Conservation (phyloP, 1,140 invertebrate genomes). For the Drosophila sulfurigaster region DNA sequence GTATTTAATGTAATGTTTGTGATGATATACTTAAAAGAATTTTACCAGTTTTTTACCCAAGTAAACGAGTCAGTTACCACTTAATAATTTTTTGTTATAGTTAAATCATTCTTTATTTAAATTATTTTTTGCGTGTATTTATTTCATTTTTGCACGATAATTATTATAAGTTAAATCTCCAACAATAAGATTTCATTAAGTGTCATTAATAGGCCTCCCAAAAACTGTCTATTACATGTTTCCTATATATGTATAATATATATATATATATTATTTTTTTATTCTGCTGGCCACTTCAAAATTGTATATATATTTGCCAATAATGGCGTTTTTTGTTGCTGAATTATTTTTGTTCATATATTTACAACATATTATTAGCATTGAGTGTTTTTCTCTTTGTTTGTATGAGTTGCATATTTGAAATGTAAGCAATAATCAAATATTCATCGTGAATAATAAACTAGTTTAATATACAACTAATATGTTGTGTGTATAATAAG, state of each 20-base stretch:
- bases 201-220: constrained; percentile 57
- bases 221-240: constrained; percentile 51
- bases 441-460: constrained; percentile 75
- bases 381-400: constrained; percentile 57
- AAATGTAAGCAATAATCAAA: constrained; percentile 78
- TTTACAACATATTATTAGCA: constrained; percentile 71
- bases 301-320: constrained; percentile 66
- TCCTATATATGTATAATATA: constrained; percentile 13
- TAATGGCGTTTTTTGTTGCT: constrained; percentile 60
- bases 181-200: constrained; percentile 78
- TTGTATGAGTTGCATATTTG: constrained; percentile 69
- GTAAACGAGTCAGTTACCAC: neutral
- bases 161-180: constrained; percentile 78
- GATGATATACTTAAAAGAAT: constrained; percentile 15
- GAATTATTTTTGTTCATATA: constrained; percentile 59
- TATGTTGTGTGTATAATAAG: constrained; percentile 66
- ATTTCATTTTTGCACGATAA: constrained; percentile 72
- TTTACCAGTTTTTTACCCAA: constrained; percentile 9
- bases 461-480: constrained; percentile 79
- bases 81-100: constrained; percentile 57
- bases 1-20: constrained; percentile 46
- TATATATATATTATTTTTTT: constrained; percentile 16
- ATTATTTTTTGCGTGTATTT: constrained; percentile 74
- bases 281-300: constrained; percentile 58
- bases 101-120: constrained; percentile 77